These are phyloP conservation scores for human (Homo sapiens) DNA, from an alignment of 2,113 vertebrate genomes.

Conservation along the genomic window GRCh38 chrY:5377001-5377500, in stretches of 20 bases:
- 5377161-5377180: background rate
- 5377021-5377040: background rate
- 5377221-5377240: background rate
- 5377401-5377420: constrained; percentile 60
- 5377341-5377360: constrained; percentile 27
- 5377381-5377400: constrained; percentile 60
- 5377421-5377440: constrained; percentile 60
- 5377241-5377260: background rate
- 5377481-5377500: background rate
- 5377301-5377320: background rate
- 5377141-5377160: background rate
- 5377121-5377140: background rate
- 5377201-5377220: background rate
- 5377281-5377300: background rate
- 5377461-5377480: background rate
- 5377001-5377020: background rate
- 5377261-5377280: background rate
- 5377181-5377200: background rate
- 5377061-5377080: background rate
- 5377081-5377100: constrained; percentile 23
- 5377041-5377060: background rate
- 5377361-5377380: background rate
- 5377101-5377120: background rate
- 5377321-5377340: background rate
- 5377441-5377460: constrained; percentile 63